Evolutionary conservation across 2,888 invertebrate species (phyloP), one percentile per base, ranked within the genome.

Genomic region (Ganaspis brasiliensis): DNA sequence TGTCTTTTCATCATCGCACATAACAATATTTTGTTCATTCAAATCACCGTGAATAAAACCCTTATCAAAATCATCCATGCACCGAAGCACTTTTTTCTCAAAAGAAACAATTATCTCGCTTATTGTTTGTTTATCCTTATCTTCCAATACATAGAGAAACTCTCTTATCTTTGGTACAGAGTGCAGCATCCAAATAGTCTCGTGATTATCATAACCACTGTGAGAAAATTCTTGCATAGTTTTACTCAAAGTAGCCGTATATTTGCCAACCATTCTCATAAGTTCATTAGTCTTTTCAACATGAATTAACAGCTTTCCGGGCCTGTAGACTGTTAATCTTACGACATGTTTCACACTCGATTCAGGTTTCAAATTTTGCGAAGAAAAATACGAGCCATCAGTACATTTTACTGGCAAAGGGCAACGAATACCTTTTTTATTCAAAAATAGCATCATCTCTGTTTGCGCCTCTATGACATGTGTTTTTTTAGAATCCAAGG

Each of bases 21-120:
- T 86, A 0, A 96, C 94, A 4, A 98, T 94, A 91, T 98, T 98
- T 90, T 96, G 96, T 87, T 98, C 98, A 89, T 98, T 98, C 77
- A 97, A 93, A 89, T 98, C 98, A 0, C 98, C 98, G 88, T 98
- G 98, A 79, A 98, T 96, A 5, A 96, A 85, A 85, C 95, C 96
- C 86, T 93, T 93, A 85, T 95, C 94, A 80, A 98, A 92, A 45
- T 93, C 92, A 0, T 93, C 91, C 2, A 93, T 86, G 12, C 85
- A 72, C 0, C 92, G 90, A 0, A 96, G 88, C 0, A 98, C 95
- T 0, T 94, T 92, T 10, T 93, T 92, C 82, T 95, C 94, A 91
- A 96, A 98, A 73, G 92, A 89, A 12, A 92, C 86, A 3, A 96
- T 92, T 4, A 95, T 92, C 67, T 95, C 93, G 74, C 94, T 92